A percentile compares a stretch with the other conserved stretches of the same genome.
Evolutionary conservation across 2,113 vertebrate genomes (phyloP).

Genomic region (Leptobrachium ailaonicum): DNA sequence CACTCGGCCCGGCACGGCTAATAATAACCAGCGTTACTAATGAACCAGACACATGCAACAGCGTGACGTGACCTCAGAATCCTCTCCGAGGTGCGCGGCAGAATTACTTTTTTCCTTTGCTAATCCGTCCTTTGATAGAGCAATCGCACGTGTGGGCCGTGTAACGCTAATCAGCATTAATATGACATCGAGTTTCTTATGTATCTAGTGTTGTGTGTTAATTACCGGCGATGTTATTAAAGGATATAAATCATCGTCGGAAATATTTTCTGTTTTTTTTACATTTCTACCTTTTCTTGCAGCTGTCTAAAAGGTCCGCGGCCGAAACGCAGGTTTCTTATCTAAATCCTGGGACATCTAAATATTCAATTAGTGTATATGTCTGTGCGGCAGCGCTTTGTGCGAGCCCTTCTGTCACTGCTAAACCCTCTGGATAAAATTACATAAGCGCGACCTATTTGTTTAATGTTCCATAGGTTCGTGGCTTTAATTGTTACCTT

Average conservation of each 20-base stretch:
- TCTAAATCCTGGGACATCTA: too few relatives aligned
- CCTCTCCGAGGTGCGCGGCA: not conserved
- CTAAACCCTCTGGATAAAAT: not conserved
- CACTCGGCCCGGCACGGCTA: not conserved
- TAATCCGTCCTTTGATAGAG: not conserved
- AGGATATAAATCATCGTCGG: too few relatives aligned
- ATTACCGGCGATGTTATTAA: too few relatives aligned
- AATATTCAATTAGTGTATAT: too few relatives aligned
- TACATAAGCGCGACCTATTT: conserved; percentile 1
- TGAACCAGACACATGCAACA: not conserved
- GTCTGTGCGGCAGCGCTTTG: not conserved
- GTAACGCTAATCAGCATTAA: too few relatives aligned
- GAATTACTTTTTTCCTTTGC: not conserved
- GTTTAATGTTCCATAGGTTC: not conserved
- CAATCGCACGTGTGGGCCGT: not conserved
- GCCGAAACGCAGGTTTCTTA: too few relatives aligned
- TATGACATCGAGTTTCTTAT: too few relatives aligned
- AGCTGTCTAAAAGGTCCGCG: too few relatives aligned
- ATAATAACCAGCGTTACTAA: conserved; percentile 1
- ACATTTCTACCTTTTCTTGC: too few relatives aligned
- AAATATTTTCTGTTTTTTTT: too few relatives aligned
- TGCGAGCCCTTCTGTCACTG: not conserved
- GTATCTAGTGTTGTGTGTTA: too few relatives aligned
- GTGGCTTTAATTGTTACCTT: too few relatives aligned
- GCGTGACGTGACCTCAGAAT: not conserved